Evolutionary conservation across 1,140 invertebrate genomes (phyloP), one percentile per base, ranked within the genome.

Genomic region (Brachionus manjavacas): DNA sequence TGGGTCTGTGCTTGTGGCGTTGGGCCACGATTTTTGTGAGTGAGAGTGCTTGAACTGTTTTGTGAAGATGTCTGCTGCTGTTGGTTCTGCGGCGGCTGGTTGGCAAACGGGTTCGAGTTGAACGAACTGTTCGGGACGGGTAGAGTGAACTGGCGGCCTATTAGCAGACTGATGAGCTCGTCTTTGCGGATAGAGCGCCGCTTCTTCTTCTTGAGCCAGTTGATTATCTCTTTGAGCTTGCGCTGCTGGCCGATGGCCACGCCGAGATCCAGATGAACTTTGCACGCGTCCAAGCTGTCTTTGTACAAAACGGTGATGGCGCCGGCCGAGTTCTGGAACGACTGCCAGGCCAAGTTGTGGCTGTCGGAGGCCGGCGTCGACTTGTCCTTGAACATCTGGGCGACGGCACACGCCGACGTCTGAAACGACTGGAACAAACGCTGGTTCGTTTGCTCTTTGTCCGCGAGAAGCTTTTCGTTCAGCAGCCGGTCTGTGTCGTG

Each of bases 301-400:
- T 81, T 81, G 39, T 81, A 81, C 2, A 81, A 16, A 6, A 81
- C 79, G 23, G 79, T 81, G 20, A 81, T 60, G 31, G 79, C 52
- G 20, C 79, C 79, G 12, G 79, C 79, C 52, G 79, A 60, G 23
- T 81, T 81, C 39, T 81, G 79, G 23, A 81, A 81, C 79, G 79
- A 81, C 41, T 81, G 79, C 79, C 79, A 81, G 6, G 72, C 72
- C 8, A 49, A 11, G 6, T 74, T 46, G 20, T 81, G 35, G 39
- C 79, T 55, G 9, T 60, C 39, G 11, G 31, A 20, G 16, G n/a
- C 35, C 12, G 46, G 46, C 49, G 25, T 52, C 16, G 52, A 64
- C 31, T 81, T 81, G 31, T 81, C 79, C 60, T 81, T 81, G 35
- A 81, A 81, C 79, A 81, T 81, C 66, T 81, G 79, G 3, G 79